Evolutionary conservation across 1,140 invertebrate genomes (phyloP).

Genomic region (Contarinia nasturtii): DNA sequence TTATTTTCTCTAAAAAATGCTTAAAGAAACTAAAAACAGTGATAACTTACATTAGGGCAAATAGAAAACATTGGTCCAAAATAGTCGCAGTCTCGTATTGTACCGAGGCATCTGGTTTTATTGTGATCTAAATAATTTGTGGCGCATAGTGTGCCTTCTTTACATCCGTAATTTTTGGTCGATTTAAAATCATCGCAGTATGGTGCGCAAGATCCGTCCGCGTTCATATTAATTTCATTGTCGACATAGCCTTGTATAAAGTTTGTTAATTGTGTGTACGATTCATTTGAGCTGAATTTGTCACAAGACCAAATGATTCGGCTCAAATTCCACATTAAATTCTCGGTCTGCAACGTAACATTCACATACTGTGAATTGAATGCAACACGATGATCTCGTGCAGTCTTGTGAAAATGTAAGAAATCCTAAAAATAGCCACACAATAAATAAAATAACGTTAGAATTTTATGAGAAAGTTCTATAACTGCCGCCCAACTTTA

Average conservation of each 20-base stretch:
- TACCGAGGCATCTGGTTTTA: background rate
- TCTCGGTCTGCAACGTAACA: too few species aligned
- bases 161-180: background rate
- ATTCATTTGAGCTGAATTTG: background rate
- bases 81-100: background rate
- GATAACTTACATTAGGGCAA: background rate
- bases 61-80: background rate
- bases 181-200: background rate
- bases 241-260: background rate
- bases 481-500: too few species aligned
- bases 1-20: background rate
- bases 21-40: background rate
- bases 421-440: too few species aligned
- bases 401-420: too few species aligned
- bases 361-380: too few species aligned
- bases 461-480: too few species aligned
- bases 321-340: too few species aligned
- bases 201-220: background rate
- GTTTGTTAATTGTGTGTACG: background rate
- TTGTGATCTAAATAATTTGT: background rate
- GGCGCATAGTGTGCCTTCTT: background rate
- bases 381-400: too few species aligned
- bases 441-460: too few species aligned
- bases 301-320: too few species aligned
- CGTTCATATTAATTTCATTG: background rate